Evolutionary conservation across 2,888 invertebrate species (phyloP), one percentile per base, ranked within the genome.

Genomic region (Leucophenga montana): DNA sequence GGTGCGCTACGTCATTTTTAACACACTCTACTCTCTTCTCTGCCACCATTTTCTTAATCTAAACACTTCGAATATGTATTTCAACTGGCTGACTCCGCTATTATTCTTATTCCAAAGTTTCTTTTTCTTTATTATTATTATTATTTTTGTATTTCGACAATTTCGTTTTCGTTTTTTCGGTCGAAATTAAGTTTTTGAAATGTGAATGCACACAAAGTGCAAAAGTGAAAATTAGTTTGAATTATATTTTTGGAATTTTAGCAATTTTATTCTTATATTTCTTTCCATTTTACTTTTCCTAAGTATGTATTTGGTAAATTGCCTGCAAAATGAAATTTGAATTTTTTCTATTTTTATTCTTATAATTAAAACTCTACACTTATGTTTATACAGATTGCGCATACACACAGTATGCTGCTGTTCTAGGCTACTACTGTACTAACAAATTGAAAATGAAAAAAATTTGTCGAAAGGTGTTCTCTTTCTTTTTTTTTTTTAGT

Each of bases 21-120:
- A 39, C 61, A 61, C 16, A 18, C 18, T n/a, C 18, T 18, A 18
- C 54, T 6, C 20, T 54, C 22, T 22, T 54, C 54, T 54, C 54
- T 20, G 18, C 22, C 22, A 22, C 8, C 22, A 54, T 11, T 20
- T 54, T 54, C 9, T 20, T 18, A 18, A 5, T 8, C 11, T 18
- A 50, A 14, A n/a, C n/a, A 16, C 18, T 50, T 14, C 50, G 18
- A 16, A 50, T 50, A 16, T 50, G 16, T 39, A 39, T 39, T 39
- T 39, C 39, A 1, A 11, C 31, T 57, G 1, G 22, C n/a, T 57
- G 18, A 16, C 59, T 59, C 31, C n/a, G 33, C 39, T 72, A 70
- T 75, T 73, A 70, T 73, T 77, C 77, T 79, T 27, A 70, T 73
- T 73, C 22, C 56, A 22, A n/a, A 56, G 56, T 22, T 56, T 6